Evolutionary conservation across 2,113 vertebrate genomes (phyloP).

Genomic region (Epinephelus fuscoguttatus): DNA sequence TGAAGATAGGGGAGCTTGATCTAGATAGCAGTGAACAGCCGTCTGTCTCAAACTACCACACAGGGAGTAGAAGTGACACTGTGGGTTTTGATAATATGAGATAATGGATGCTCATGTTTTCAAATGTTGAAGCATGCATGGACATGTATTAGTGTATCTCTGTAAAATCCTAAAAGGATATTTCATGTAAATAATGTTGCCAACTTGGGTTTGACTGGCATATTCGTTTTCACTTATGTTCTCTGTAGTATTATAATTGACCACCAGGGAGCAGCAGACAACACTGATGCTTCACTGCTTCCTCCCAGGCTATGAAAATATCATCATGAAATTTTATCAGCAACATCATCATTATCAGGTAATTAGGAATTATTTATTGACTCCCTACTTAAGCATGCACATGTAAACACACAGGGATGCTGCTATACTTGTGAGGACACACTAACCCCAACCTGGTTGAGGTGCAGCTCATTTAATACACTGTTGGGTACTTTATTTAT

Average conservation of each 20-base stretch:
- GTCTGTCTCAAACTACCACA: constrained; percentile 67
- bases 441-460: background rate
- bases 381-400: background rate
- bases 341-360: background rate
- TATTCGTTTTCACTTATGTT: background rate
- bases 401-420: background rate
- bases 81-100: constrained; percentile 5
- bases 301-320: constrained; percentile 6
- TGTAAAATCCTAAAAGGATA: background rate
- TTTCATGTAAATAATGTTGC: background rate
- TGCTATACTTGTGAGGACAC: background rate
- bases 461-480: too few relatives aligned
- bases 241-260: constrained; percentile 34
- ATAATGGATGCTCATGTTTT: constrained; percentile 1
- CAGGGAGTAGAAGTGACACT: constrained; percentile 48
- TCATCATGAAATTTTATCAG: background rate
- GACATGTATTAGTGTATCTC: background rate
- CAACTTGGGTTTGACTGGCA: background rate
- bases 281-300: constrained; percentile 25
- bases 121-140: background rate
- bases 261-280: constrained; percentile 76
- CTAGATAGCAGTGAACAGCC: constrained; percentile 63
- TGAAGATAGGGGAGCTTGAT: constrained; percentile 69
- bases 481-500: too few relatives aligned
- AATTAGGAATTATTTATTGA: background rate